These are phyloP conservation scores for Drosophila cardini DNA, from an alignment of 1,140 invertebrate genomes.

Conservation along the genomic window DNA sequence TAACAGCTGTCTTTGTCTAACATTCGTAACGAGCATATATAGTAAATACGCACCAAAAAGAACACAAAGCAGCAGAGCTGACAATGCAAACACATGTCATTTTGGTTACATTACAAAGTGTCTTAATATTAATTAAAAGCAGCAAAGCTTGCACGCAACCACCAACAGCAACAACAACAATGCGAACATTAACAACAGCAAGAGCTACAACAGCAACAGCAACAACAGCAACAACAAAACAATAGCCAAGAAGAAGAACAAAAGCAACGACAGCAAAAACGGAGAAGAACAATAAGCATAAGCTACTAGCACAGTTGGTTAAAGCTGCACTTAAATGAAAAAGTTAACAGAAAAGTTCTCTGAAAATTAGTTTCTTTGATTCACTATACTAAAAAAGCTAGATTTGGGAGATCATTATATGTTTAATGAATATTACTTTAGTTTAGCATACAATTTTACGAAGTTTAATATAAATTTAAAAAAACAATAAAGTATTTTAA, in stretches of 20 bases:
- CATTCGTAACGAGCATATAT: not conserved
- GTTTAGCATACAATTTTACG: no score
- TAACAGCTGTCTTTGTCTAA: conserved; percentile 4
- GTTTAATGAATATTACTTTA: no score
- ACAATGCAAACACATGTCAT: conserved; percentile 72
- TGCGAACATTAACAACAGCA: conserved; percentile 1
- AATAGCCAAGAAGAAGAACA: conserved; percentile 27
- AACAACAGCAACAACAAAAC: conserved; percentile 15
- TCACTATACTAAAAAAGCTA: no score
- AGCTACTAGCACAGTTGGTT: conserved; percentile 49
- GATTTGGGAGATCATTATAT: no score
- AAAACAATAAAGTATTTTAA: no score
- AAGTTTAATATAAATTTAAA: no score
- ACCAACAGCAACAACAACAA: conserved; percentile 15
- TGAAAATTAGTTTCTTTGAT: no score
- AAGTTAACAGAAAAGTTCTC: no score
- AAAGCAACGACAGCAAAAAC: conserved; percentile 33
- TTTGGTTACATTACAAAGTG: conserved; percentile 65
- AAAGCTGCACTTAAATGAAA: conserved; percentile 58
- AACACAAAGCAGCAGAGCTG: conserved; percentile 43
- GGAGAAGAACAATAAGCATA: conserved; percentile 27
- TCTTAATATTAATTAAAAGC: conserved; percentile 82
- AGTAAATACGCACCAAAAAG: not conserved
- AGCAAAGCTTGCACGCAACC: conserved; percentile 53
- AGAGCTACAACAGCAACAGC: conserved; percentile 20